phyloP scores from a whole-genome alignment of 2,888 invertebrate genomes.

The Aleiodes alternator region DNA sequence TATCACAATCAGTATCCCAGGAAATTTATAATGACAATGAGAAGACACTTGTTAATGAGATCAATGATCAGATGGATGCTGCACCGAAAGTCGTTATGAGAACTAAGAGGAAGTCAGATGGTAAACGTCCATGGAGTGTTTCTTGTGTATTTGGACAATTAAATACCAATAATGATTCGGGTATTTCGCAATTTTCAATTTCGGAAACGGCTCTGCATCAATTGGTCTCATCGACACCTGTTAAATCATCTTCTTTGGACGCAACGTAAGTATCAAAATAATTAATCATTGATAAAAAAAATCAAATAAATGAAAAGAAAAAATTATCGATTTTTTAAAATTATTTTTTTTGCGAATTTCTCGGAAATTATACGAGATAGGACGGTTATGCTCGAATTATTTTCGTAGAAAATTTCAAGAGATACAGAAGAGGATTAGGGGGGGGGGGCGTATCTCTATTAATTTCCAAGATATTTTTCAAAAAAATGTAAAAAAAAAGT shows the following conservation, averaged over 20 bases:
- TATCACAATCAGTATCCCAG: constrained; percentile 70
- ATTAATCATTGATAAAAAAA: no score
- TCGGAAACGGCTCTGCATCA: constrained; percentile 93
- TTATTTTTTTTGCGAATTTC: no score
- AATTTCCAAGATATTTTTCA: no score
- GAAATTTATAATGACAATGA: constrained; percentile 72
- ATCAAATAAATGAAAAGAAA: no score
- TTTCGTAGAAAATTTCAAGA: no score
- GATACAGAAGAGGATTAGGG: no score
- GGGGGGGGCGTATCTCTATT: no score
- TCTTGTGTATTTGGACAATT: constrained; percentile 85
- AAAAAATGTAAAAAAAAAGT: no score
- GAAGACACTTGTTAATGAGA: constrained; percentile 65
- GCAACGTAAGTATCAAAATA: constrained; percentile 64
- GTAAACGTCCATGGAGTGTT: constrained; percentile 89
- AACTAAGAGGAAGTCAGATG: constrained; percentile 78
- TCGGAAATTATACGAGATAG: no score
- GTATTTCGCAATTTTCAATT: constrained; percentile 82
- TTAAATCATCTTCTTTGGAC: constrained; percentile 70
- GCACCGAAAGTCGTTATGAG: constrained; percentile 80
- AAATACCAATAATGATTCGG: constrained; percentile 63
- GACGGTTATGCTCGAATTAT: no score
- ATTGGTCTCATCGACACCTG: constrained; percentile 76
- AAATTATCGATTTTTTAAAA: no score
- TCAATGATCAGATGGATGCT: constrained; percentile 58